Evolutionary conservation across 2,888 invertebrate genomes (phyloP), one percentile per base, ranked within the genome.

Genomic region (Lasius fuliginosus): DNA sequence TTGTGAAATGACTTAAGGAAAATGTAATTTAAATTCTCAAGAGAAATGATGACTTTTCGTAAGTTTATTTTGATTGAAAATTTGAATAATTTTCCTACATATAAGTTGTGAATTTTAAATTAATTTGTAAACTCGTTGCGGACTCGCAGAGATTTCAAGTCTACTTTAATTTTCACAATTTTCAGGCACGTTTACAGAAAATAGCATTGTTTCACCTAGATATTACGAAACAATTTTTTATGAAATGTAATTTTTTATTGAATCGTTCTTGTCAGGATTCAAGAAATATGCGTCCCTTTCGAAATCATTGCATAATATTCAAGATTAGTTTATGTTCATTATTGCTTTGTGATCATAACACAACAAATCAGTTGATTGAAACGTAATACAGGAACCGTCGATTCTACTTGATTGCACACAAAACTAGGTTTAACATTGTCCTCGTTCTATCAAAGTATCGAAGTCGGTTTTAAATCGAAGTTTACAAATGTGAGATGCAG

Each of bases 91-190:
- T 46, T 56, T 46, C 3, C 18, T 9, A 3, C n/a, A 15, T 8
- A 0, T 0, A 11, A 71, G 12, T 15, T 46, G 3, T 15, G 11
- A 65, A 71, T 27, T 83, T 79, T 33, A 42, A 33, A 67, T 42
- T n/a, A 0, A 69, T 46, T 27, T 40, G n/a, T 3, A 33, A 84
- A 84, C 79, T 89, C 67, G 92, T 82, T 92, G 91, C 92, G 92
- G 88, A 86, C 42, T 73, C 92, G 92, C 91, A 92, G 89, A 71
- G 85, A 46, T 64, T 49, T 79, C 53, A 27, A 42, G 0, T 23
- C 49, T 62, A 15, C 33, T 79, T 60, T 65, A 60, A 85, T 76
- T 53, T 49, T 62, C 73, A 5, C 18, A 46, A n/a, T n/a, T 23
- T 9, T n/a, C 23, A 18, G 3, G 12, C 18, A n/a, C n/a, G 53